Evolutionary conservation across 2,888 invertebrate species (phyloP), one percentile per base, ranked within the genome.

Genomic region (Saturnia japonica): DNA sequence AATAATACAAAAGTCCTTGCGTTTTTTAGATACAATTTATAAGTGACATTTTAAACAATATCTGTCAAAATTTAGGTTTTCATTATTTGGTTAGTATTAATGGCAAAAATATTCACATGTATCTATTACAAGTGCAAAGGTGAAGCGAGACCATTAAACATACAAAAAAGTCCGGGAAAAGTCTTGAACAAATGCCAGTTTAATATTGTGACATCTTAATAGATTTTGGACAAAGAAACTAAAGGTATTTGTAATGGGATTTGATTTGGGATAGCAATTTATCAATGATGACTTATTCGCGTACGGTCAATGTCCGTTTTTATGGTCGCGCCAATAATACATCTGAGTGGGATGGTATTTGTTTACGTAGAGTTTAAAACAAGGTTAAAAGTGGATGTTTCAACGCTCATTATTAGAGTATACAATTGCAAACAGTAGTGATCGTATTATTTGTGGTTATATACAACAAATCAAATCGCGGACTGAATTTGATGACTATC

Each of bases 141-240:
- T 80, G 76, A 68, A 34, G 68, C 60, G 68, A 72, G 71, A 70
- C 73, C 74, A 68, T 42, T 62, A 68, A 34, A 62, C 14, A 62
- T 16, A 69, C 72, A 82, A 82, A 85, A 84, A 83, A 84, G 80
- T 76, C 74, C 70, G 67, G 73, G 71, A 76, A 78, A 75, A 75
- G 71, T 75, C 70, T 78, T 83, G 85, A 85, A 82, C 0, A 14
- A 0, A 43, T 71, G 85, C 85, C 85, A 85, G 74, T 68, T 69
- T 64, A 69, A 70, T 64, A 74, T 77, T 72, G 71, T 75, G 73
- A 72, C 75, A 76, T 76, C 74, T 73, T 68, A 69, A 75, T 76
- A 72, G 79, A 80, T 74, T 71, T 76, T 74, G 74, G 74, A 75
- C 51, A 74, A 73, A 76, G 70, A 76, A n/a, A 70, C 51, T 40